These are phyloP conservation scores for Ictidomys tridecemlineatus DNA, from an alignment of 2,113 vertebrate genomes.

Conservation along the genomic window DNA sequence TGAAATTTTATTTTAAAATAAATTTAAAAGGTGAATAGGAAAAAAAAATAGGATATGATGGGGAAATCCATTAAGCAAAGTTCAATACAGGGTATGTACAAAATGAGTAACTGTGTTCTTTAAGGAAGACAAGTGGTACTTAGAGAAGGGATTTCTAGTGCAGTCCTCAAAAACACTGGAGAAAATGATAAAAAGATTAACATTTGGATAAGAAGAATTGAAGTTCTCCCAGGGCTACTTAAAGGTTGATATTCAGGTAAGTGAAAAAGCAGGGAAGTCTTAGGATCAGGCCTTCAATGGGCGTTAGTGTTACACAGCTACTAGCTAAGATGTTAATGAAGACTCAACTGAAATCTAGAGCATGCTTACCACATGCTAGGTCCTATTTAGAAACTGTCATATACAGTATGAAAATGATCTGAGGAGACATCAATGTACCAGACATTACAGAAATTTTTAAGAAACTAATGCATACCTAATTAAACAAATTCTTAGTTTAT, in stretches of 20 bases:
- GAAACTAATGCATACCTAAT: not conserved
- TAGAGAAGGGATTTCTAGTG: not conserved
- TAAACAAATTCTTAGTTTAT: constrained; percentile 2
- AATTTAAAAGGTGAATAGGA: not conserved
- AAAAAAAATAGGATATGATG: not conserved
- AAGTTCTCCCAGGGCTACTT: not conserved
- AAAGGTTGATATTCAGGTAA: not conserved
- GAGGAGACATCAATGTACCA: not conserved
- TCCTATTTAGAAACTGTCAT: not conserved
- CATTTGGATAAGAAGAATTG: not conserved
- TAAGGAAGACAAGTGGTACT: not conserved
- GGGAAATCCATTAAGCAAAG: not conserved
- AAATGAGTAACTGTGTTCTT: not conserved
- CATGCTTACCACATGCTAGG: not conserved
- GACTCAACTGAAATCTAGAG: not conserved
- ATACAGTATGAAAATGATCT: not conserved
- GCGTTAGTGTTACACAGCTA: not conserved
- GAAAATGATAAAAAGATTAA: not conserved
- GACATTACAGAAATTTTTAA: not conserved
- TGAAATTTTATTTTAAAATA: constrained; percentile 49
- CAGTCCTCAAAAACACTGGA: not conserved
- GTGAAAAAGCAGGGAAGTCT: not conserved
- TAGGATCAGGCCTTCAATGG: not conserved
- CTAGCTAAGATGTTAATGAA: not conserved
- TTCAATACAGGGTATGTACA: not conserved